phyloP scores from a whole-genome alignment of 2,113 vertebrate species.

The Hippocampus guttulatus region DNA sequence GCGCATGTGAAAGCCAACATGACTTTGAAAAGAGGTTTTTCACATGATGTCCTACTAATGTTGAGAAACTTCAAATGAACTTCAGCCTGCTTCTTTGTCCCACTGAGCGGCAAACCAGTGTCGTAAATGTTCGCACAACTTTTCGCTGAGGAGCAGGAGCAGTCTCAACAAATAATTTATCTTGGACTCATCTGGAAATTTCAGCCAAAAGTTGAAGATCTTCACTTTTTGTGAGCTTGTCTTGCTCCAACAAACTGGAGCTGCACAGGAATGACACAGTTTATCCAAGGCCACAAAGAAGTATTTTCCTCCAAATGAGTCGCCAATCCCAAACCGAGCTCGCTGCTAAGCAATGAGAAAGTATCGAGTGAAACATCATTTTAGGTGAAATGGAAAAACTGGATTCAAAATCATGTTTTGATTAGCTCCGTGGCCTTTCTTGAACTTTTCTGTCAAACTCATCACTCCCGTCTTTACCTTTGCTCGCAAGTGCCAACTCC shows the following conservation, averaged over 20 bases:
- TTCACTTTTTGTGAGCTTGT: constrained; percentile 26
- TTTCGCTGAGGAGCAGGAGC: no score
- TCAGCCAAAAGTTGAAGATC: not conserved
- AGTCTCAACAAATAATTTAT: not conserved
- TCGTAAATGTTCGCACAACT: no score
- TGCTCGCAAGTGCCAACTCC: constrained; percentile 49
- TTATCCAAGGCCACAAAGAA: constrained; percentile 40
- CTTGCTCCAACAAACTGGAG: constrained; percentile 12
- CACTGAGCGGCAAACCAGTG: not conserved
- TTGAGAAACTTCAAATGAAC: constrained; percentile 18
- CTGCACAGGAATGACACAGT: constrained; percentile 30
- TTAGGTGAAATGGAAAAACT: constrained; percentile 52
- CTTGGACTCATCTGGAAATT: not conserved
- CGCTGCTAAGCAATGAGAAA: constrained; percentile 42
- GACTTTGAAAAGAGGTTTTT: not conserved
- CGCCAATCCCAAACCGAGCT: constrained; percentile 37
- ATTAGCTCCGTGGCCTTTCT: constrained; percentile 58
- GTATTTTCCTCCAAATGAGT: constrained; percentile 42
- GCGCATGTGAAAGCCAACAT: constrained; percentile 52
- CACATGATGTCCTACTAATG: constrained; percentile 4
- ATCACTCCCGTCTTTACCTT: constrained; percentile 54
- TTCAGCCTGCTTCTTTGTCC: constrained; percentile 12
- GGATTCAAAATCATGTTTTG: constrained; percentile 48
- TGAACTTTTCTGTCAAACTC: constrained; percentile 61
- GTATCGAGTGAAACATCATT: constrained; percentile 51